phyloP scores from a whole-genome alignment of 2,797 vertebrate species.

The Prionace glauca region DNA sequence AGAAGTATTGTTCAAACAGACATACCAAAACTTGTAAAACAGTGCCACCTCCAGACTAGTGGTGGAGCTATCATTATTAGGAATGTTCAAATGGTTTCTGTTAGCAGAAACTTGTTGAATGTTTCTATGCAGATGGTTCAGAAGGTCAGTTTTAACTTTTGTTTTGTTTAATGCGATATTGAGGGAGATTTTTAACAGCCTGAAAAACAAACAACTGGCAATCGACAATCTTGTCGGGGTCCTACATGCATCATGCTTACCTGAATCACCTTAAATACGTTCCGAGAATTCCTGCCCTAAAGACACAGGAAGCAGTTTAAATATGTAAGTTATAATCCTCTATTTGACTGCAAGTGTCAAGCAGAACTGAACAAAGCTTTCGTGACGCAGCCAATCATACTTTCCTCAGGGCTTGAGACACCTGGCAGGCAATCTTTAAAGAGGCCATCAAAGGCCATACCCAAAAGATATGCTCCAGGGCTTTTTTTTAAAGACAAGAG shows the following conservation, averaged over 20 bases:
- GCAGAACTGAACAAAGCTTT: neutral
- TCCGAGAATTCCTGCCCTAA: neutral
- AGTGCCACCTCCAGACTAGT: neutral
- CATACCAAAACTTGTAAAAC: neutral
- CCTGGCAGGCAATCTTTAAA: neutral
- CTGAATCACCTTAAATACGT: neutral
- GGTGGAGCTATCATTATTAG: neutral
- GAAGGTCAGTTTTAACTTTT: neutral
- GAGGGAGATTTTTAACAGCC: neutral
- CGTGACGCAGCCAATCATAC: neutral
- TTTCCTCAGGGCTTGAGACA: neutral
- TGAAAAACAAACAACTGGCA: neutral
- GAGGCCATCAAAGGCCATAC: neutral
- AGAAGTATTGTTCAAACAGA: neutral
- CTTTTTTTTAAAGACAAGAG: neutral
- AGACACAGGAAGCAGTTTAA: neutral
- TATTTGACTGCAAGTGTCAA: neutral
- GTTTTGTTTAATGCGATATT: neutral
- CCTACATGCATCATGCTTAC: neutral
- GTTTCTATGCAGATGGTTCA: neutral
- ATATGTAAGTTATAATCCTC: neutral
- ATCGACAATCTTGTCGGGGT: neutral
- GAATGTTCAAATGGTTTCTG: neutral
- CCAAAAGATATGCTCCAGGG: neutral
- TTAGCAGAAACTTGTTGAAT: neutral